These are phyloP conservation scores for Teleopsis dalmanni DNA, from an alignment of 1,140 invertebrate species.

Conservation along the genomic window DNA sequence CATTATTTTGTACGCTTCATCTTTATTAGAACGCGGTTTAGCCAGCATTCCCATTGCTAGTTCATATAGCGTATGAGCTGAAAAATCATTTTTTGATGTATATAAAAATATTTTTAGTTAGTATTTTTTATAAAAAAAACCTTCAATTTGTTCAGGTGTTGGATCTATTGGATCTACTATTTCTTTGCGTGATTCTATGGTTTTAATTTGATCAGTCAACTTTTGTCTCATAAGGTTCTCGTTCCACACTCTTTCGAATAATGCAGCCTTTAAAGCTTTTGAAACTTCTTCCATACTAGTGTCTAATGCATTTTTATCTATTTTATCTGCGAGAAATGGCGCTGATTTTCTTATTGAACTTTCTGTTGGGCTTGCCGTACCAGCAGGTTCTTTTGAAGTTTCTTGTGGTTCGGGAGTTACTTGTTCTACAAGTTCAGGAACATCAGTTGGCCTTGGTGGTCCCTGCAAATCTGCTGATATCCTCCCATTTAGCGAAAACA, in stretches of 20 bases:
- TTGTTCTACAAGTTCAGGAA: too few relatives aligned
- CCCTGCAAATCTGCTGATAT: too few relatives aligned
- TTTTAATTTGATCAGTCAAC: slow-evolving; percentile 30
- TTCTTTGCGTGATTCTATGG: slow-evolving; percentile 16
- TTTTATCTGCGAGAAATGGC: too few relatives aligned
- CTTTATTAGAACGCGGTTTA: slow-evolving; percentile 27
- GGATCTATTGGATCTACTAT: slow-evolving; percentile 10
- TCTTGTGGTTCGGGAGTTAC: too few relatives aligned
- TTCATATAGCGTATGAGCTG: slow-evolving; percentile 31
- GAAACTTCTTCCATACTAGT: slow-evolving; percentile 18
- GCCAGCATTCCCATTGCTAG: slow-evolving; percentile 32
- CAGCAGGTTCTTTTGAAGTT: too few relatives aligned
- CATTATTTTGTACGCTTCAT: slow-evolving; percentile 25
- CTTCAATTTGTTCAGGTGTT: slow-evolving; percentile 26
- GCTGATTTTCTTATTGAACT: too few relatives aligned
- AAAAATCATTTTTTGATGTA: slow-evolving; percentile 1
- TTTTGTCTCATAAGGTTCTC: slow-evolving; percentile 27
- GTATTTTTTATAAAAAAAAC: slow-evolving; percentile 12
- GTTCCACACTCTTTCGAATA: slow-evolving; percentile 29
- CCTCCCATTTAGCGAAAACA: too few relatives aligned
- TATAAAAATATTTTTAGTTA: background rate
- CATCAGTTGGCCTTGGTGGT: too few relatives aligned
- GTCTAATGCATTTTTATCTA: too few relatives aligned
- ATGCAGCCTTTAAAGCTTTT: slow-evolving; percentile 24
- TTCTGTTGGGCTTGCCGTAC: too few relatives aligned